Conservation (phyloP, 2,113 vertebrate species). For the Salvelinus alpinus region DNA sequence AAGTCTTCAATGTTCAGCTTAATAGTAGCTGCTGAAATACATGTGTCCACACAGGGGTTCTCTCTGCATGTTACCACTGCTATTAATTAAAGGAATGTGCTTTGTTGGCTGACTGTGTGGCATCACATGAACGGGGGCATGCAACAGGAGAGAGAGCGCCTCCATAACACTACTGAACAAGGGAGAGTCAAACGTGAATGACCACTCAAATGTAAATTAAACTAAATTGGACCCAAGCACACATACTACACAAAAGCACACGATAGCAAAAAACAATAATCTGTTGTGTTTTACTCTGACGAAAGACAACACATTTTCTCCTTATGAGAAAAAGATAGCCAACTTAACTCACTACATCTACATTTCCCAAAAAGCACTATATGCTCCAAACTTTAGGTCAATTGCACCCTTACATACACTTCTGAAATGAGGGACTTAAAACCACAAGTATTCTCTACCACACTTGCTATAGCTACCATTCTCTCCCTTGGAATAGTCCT, state of each 20-base stretch:
- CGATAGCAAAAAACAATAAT: conserved; percentile 20
- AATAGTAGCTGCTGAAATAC: conserved; percentile 40
- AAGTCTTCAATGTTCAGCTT: conserved; percentile 43
- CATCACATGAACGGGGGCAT: conserved; percentile 52
- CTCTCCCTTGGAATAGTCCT: conserved; percentile 56
- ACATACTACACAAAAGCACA: conserved; percentile 47
- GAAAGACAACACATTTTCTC: conserved; percentile 22
- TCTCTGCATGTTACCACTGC: conserved; percentile 60
- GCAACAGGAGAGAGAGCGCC: conserved; percentile 48
- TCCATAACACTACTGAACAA: conserved; percentile 60
- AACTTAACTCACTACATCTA: conserved; percentile 38
- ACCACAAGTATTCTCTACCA: conserved; percentile 73
- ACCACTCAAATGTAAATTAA: conserved; percentile 7
- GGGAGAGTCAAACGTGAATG: not conserved
- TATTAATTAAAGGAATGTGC: conserved; percentile 72
- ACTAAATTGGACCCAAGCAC: not conserved
- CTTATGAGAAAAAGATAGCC: conserved; percentile 18
- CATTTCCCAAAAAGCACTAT: conserved; percentile 62
- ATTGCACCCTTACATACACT: conserved; percentile 75
- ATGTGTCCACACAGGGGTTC: conserved; percentile 45
- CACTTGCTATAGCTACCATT: conserved; percentile 48
- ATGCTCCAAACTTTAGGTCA: conserved; percentile 73
- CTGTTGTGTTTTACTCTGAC: conserved; percentile 30
- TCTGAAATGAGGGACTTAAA: conserved; percentile 63
- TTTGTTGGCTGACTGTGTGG: conserved; percentile 67